Base-by-base conservation (phyloP, 2,888 invertebrate genomes). In the Trissolcus japonicus region DNA sequence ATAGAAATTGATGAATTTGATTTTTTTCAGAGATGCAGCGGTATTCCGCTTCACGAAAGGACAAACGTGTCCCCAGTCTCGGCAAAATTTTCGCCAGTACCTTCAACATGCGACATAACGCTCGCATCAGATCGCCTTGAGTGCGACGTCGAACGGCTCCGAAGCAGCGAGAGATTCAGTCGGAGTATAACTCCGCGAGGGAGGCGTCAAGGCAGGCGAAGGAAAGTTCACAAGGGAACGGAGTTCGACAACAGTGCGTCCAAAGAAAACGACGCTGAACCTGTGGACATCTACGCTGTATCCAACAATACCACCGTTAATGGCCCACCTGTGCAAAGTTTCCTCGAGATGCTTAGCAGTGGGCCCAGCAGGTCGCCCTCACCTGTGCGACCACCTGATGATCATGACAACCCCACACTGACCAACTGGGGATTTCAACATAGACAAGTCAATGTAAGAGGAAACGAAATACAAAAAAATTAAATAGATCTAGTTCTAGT, bases 81-180 rank as follows among this genome's bases (percentile, higher is more conserved):
- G 7, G 83, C 83, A 4, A 88, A 86, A 71, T 79, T 83, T 6
- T 85, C 86, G 11, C 86, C 88, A 25, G 74, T 83, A 9, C 85
- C 86, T 4, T 84, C 87, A 0, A 82, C 87, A 0, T 87, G 83
- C 74, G 89, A 89, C 11, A 83, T 83, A 4, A 82, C 84, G 4
- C 76, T 86, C 11, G 84, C 85, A 6, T 83, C 85, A 2, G 89
- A 89, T 11, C 86, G 86, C 61, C 86, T 85, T 80, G 93, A 93
- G 68, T 91, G 91, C 82, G 93, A 93, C 82, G 91, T 93, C 67
- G 93, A 94, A 82, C 90, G 91, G 62, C 88, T 93, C 11, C 90
- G 93, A 79, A 92, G 91, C 80, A 92, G 91, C 82, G 93, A 94
- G 84, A 90, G 93, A 61, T 92, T 94, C 86, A 91, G 93, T 80